Base-by-base conservation (phyloP, 2,888 invertebrate species). In the Luperina nickerlii region DNA sequence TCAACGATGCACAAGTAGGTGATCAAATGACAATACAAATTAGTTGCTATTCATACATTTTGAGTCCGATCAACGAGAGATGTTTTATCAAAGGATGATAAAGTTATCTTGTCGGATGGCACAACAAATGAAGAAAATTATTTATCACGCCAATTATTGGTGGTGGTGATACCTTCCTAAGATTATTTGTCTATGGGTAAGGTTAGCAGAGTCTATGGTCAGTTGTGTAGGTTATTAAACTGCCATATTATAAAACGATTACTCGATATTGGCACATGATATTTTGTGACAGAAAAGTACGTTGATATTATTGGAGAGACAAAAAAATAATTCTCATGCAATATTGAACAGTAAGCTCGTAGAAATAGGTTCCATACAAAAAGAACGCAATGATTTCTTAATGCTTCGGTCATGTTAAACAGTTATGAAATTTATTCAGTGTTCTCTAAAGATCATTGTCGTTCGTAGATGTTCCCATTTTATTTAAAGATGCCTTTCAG, bases 21-120 rank as follows among this genome's bases (percentile, higher is more conserved):
- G 82, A 86, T 83, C 68, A 76, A 81, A 80, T 86, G 87, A 86
- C 84, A 87, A 88, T 88, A 89, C 76, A 88, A 81, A 84, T 78
- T 84, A 83, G 80, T 81, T 82, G 76, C 24, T 82, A 73, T 65
- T 74, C 27, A 81, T 68, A 42, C 20, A 81, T 71, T 74, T 65
- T 72, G 20, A 32, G 51, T 68, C 67, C 54, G 70, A 54, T 38
- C 71, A 63, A 75, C 42, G 32, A 60, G 32, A n/a, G 48, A 57
- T 54, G 54, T 54, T 57, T 66, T 71, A 54, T 69, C 57, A 24
- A 74, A 6, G 6, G n/a, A 65, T 57, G 51, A 71, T 65, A 63
- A 75, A 76, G 51, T 69, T 75, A 60, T 78, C n/a, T 45, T 42
- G 32, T 79, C 70, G 73, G 67, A 54, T 27, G 32, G 66, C 63